phyloP scores from a whole-genome alignment of 2,888 invertebrate genomes.

The Oscheius myriophilus region DNA sequence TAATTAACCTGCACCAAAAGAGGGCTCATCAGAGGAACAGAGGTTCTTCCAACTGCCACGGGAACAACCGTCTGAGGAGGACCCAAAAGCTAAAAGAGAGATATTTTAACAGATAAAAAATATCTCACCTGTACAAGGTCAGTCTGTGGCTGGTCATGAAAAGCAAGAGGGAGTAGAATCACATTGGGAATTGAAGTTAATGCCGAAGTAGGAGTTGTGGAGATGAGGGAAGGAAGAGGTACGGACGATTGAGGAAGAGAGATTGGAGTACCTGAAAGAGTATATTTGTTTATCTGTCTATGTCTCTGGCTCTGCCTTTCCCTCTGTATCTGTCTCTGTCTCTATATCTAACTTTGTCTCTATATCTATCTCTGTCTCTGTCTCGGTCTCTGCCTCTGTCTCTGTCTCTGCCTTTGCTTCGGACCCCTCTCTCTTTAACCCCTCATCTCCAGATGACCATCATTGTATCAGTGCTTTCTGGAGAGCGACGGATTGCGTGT shows the following conservation, averaged over 20 bases:
- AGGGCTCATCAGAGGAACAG: constrained; percentile 27
- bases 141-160: constrained; percentile 31
- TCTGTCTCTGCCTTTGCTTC: too few relatives aligned
- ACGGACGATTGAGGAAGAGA: neutral
- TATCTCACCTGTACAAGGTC: constrained; percentile 27
- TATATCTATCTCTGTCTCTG: too few relatives aligned
- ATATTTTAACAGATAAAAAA: neutral
- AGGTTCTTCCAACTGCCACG: constrained; percentile 42
- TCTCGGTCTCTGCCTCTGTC: too few relatives aligned
- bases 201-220: too few relatives aligned
- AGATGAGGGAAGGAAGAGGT: constrained; percentile 1
- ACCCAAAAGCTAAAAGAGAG: constrained; percentile 42
- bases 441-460: too few relatives aligned
- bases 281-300: too few relatives aligned
- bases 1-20: constrained; percentile 14
- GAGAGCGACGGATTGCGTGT: too few relatives aligned
- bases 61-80: constrained; percentile 53
- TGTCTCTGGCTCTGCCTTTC: too few relatives aligned
- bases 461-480: too few relatives aligned
- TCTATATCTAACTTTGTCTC: too few relatives aligned
- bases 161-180: constrained; percentile 26
- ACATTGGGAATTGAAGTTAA: constrained; percentile 16
- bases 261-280: neutral
- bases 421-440: too few relatives aligned
- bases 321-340: too few relatives aligned